Evolutionary conservation across 2,113 vertebrate species (phyloP).

Genomic region (Arvicanthis niloticus): DNA sequence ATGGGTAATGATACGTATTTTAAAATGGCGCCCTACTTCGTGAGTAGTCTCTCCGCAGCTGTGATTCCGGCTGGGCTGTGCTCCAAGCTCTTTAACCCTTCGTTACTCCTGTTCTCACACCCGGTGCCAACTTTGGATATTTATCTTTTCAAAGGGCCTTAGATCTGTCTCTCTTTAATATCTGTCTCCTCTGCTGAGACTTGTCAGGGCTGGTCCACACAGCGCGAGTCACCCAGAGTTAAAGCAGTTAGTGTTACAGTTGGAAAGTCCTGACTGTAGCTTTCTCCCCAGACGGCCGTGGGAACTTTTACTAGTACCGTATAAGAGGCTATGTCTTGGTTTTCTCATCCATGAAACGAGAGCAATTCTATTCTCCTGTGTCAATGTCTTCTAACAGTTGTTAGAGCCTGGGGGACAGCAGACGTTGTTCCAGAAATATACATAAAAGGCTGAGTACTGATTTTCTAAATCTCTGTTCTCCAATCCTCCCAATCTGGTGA

Average conservation of each 20-base stretch:
- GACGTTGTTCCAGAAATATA: background rate
- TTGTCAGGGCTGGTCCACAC: background rate
- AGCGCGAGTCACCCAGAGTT: background rate
- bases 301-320: background rate
- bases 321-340: background rate
- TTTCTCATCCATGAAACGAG: constrained; percentile 53
- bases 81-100: constrained; percentile 18
- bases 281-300: background rate
- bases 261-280: background rate
- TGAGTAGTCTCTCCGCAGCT: background rate
- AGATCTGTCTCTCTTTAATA: constrained; percentile 59
- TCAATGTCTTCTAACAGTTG: background rate
- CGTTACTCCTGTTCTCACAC: background rate
- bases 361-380: background rate
- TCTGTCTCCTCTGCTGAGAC: constrained; percentile 6
- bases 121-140: background rate
- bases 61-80: background rate
- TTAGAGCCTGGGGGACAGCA: background rate
- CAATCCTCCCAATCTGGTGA: background rate
- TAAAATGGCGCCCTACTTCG: background rate
- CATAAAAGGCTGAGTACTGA: background rate
- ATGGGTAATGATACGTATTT: background rate
- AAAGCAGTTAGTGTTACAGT: background rate
- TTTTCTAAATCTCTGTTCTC: background rate
- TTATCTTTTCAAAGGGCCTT: constrained; percentile 51